Conservation (phyloP, 2,113 vertebrate genomes). For the Notechis scutatus region DNA sequence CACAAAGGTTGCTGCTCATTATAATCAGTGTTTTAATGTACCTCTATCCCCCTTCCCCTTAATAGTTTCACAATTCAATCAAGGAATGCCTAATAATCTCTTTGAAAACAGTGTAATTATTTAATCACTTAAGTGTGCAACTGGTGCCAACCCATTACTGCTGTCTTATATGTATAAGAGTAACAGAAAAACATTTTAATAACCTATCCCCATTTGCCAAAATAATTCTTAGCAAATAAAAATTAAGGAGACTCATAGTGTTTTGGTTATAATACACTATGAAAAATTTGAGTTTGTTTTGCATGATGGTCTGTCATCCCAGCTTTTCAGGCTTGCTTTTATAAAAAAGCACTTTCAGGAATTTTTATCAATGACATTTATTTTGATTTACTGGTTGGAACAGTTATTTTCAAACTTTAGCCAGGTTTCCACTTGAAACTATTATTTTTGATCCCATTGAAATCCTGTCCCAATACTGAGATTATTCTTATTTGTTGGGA, state of each 20-base stretch:
- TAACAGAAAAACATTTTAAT: neutral
- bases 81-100: slow-evolving; percentile 37
- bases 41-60: slow-evolving; percentile 18
- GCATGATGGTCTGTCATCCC: neutral
- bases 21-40: slow-evolving; percentile 28
- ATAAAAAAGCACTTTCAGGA: neutral
- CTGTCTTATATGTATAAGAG: neutral
- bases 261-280: neutral
- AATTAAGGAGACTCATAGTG: too few relatives aligned
- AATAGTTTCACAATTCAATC: slow-evolving; percentile 62
- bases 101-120: slow-evolving; percentile 17
- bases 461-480: neutral
- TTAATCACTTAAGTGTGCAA: neutral
- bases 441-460: neutral
- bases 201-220: neutral
- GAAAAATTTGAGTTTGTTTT: neutral
- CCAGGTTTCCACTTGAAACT: neutral
- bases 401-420: neutral
- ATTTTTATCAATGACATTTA: neutral
- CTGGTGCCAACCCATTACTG: neutral
- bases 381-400: neutral
- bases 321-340: neutral
- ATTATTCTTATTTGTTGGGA: neutral
- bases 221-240: neutral
- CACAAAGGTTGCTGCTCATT: slow-evolving; percentile 41